A percentile compares a stretch with the other conserved stretches of the same genome.
Evolutionary conservation across 2,113 vertebrate genomes (phyloP).

Genomic region (Amphilophus citrinellus): DNA sequence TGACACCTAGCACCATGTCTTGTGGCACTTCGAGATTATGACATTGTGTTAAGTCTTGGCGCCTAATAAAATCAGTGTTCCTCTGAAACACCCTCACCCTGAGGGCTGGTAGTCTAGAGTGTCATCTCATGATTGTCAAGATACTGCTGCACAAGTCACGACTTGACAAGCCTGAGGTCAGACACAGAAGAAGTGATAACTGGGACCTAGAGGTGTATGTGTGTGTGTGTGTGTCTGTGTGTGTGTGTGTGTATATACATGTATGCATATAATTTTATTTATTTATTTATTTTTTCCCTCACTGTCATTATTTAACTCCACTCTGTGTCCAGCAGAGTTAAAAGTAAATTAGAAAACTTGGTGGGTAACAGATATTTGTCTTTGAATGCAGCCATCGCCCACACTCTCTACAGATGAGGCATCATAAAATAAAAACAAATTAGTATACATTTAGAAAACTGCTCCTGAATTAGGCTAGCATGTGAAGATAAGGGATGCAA

Average conservation of each 20-base stretch:
- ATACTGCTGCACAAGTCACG: conserved; percentile 21
- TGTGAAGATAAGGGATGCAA: not conserved
- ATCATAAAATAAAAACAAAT: not conserved
- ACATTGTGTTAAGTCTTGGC: conserved; percentile 2
- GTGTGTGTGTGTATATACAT: too few species aligned
- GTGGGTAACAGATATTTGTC: conserved; percentile 7
- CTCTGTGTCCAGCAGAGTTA: not conserved
- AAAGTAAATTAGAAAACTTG: not conserved
- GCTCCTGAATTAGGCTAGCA: not conserved
- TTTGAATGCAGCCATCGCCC: not conserved
- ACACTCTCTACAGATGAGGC: not conserved
- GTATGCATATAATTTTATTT: too few species aligned
- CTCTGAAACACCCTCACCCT: conserved; percentile 17
- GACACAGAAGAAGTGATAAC: not conserved
- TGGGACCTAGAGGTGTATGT: not conserved
- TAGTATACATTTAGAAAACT: not conserved
- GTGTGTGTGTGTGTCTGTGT: too few species aligned
- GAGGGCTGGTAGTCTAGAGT: not conserved
- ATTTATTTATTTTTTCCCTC: not conserved
- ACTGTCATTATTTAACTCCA: not conserved
- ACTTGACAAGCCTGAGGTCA: not conserved
- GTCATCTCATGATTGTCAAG: not conserved
- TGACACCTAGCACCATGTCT: not conserved
- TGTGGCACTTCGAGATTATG: not conserved
- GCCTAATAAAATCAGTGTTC: not conserved